phyloP scores from a whole-genome alignment of 2,888 invertebrate genomes.

The Rotaria macrura region DNA sequence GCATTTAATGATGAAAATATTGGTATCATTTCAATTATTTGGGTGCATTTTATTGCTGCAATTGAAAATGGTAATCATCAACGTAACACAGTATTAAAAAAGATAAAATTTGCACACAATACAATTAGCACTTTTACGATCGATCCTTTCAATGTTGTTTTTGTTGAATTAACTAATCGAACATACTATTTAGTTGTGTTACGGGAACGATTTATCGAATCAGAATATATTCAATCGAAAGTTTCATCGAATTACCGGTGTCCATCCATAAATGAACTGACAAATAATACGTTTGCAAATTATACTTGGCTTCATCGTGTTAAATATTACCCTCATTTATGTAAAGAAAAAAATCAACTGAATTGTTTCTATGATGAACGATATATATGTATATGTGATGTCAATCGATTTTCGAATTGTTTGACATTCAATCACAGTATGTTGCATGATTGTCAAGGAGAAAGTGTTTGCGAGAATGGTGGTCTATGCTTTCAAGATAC shows the following conservation, averaged over 20 bases:
- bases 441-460: not conserved
- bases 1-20: too few species aligned
- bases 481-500: not conserved
- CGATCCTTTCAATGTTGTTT: not conserved
- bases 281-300: not conserved
- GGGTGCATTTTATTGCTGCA: not conserved
- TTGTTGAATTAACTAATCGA: not conserved
- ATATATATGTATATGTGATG: not conserved
- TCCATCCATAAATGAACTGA: not conserved
- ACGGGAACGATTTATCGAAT: not conserved
- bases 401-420: not conserved
- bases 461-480: not conserved
- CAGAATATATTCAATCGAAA: not conserved
- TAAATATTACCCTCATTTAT: not conserved
- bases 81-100: not conserved
- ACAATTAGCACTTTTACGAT: not conserved
- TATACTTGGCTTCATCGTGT: not conserved
- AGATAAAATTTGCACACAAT: not conserved
- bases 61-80: not conserved
- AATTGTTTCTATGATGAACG: not conserved
- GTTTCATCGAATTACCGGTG: not conserved
- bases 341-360: not conserved
- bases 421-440: not conserved
- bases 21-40: not conserved
- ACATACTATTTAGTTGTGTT: not conserved